Evolutionary conservation across 2,888 invertebrate species (phyloP), one percentile per base, ranked within the genome.

Genomic region (Deilephila porcellus): DNA sequence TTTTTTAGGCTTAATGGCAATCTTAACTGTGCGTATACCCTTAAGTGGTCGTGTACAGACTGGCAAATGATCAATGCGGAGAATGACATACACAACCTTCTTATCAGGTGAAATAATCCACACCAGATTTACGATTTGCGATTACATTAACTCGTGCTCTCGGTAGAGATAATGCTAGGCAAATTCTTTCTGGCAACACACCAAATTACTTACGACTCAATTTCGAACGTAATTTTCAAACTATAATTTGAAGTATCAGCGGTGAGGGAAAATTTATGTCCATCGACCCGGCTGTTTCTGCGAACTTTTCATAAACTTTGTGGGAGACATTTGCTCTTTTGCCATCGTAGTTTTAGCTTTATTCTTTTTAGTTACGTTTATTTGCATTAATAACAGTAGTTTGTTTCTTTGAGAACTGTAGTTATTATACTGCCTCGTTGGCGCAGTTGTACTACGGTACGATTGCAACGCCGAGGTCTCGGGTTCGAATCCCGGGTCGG

Each of bases 191-290:
- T 64, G 64, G 64, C 64, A n/a, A 20, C 37, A 20, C n/a, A 37
- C 64, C 64, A 64, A 64, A 64, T 45, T 64, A 64, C 64, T 20
- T 37, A 45, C 11, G 37, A 45, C 45, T 20, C 64, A 14, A 45
- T 45, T 64, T 45, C 14, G 3, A 37, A 64, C 45, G 37, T 64
- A 45, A 64, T 64, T 20, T 45, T 45, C 20, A 64, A 45, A 64
- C 64, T 37, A n/a, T 37, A 62, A 45, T 37, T 64, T 37, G 20
- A 64, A 45, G 20, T 45, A 34, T 63, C 34, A 2, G n/a, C 63
- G 19, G n/a, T 63, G 5, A 63, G 17, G 34, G n/a, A 64, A 11
- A 37, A 11, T 20, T 62, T 19, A 62, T 62, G 32, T 17, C 17
- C 53, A 6, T 56, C 6, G 19, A 56, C 53, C 53, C 19, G 1